Base-by-base conservation (phyloP, 2,113 vertebrate genomes). In the Panthera tigris region DNA sequence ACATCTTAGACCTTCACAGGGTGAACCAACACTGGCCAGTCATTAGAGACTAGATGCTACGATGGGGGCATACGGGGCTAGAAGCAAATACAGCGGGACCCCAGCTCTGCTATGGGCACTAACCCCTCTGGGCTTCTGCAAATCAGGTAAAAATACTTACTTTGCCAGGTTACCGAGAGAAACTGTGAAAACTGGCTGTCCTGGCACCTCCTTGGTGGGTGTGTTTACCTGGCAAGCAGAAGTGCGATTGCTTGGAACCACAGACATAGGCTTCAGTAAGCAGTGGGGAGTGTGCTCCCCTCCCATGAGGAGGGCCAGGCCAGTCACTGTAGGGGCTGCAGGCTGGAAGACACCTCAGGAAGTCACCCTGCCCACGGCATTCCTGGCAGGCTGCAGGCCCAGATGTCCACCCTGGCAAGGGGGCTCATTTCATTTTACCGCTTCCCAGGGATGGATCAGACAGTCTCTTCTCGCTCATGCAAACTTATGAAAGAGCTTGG, bases 31-130 rank as follows among this genome's bases (percentile, higher is more conserved):
- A 36, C 73, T 71, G 48, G 48, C 52, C 84, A 0, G 0, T 45
- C 5, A 0, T 74, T 57, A 36, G 31, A 71, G 45, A 41, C 11
- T 48, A 7, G 5, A 3, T 10, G 12, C n/a, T 87, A 2, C 14
- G 3, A 15, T 13, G 80, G 36, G 50, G 52, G 3, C 0, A 0
- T 2, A 7, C 0, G 5, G 19, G 15, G 14, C 31, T 10, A 39
- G 69, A 48, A 31, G 33, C 25, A 19, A 73, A 82, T 4, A 45
- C 12, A 23, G 18, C 15, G 57, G 85, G 66, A 19, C 23, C 41
- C 89, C 19, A 15, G 16, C 10, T 69, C 63, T 36, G 36, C 52
- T 78, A 8, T 39, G 50, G 16, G 23, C 57, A 29, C 25, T 48
- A 50, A 85, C 27, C 52, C 48, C 63, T 74, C 65, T 33, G 18